Percentiles rank a stretch among this genome's conserved stretches.
Conservation (phyloP, 2,797 vertebrate genomes). For the Amphiprion clarkii region DNA sequence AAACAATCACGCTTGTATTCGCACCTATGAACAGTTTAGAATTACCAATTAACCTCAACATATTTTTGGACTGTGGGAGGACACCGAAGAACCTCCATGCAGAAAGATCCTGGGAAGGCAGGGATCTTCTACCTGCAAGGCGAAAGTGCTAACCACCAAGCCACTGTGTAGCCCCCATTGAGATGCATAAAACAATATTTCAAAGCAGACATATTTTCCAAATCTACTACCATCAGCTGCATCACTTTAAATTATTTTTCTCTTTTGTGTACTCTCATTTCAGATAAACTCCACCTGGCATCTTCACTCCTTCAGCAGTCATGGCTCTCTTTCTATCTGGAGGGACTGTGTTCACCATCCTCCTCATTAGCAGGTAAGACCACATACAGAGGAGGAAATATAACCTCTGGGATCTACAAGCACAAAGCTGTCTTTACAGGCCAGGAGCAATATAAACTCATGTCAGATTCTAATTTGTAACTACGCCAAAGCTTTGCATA, state of each 20-base stretch:
- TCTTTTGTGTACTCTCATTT: constrained; percentile 60
- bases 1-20: no score
- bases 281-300: constrained; percentile 81
- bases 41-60: no score
- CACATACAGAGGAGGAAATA: constrained; percentile 18
- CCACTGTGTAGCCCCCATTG: constrained; percentile 8
- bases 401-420: constrained; percentile 30
- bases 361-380: constrained; percentile 87
- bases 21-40: no score
- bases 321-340: constrained; percentile 79
- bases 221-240: background rate
- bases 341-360: constrained; percentile 74
- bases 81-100: no score
- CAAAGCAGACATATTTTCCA: constrained; percentile 8
- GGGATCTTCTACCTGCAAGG: constrained; percentile 47
- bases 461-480: constrained; percentile 50
- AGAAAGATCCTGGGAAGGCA: background rate
- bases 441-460: constrained; percentile 36
- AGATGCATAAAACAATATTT: constrained; percentile 14
- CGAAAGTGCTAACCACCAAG: background rate
- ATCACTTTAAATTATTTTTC: constrained; percentile 27
- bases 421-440: constrained; percentile 24
- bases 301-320: constrained; percentile 61
- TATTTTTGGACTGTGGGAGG: no score
- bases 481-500: constrained; percentile 9